A percentile compares a stretch with the other conserved stretches of the same genome.
phyloP scores from a whole-genome alignment of 2,888 invertebrate species.

The Villa cingulata region DNA sequence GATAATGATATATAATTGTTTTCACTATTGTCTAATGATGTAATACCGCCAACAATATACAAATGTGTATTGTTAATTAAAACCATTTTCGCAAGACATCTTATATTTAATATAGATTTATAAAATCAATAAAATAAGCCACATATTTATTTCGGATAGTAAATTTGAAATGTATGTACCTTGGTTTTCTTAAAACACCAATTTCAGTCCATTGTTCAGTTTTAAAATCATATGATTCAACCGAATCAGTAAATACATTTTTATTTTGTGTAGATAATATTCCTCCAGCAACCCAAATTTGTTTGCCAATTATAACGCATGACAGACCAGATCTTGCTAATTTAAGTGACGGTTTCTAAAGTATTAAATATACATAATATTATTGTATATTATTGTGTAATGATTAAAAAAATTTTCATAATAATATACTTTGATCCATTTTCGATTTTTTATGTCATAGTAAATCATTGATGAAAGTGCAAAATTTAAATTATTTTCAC shows the following conservation, averaged over 20 bases:
- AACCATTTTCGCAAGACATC: constrained; percentile 40
- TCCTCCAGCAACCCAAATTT: constrained; percentile 62
- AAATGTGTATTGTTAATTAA: constrained; percentile 43
- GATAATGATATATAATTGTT: constrained; percentile 18
- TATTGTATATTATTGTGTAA: neutral
- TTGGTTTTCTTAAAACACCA: constrained; percentile 7
- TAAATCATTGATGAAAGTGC: constrained; percentile 20
- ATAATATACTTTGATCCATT: constrained; percentile 23
- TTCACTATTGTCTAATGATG: constrained; percentile 21
- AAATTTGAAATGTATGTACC: neutral
- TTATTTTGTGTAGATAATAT: constrained; percentile 43
- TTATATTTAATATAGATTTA: constrained; percentile 7
- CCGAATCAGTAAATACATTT: constrained; percentile 38
- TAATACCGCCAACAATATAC: constrained; percentile 53
- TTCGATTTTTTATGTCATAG: constrained; percentile 17
- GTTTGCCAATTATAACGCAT: constrained; percentile 6
- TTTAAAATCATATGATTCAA: constrained; percentile 50
- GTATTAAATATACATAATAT: neutral
- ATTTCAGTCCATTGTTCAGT: constrained; percentile 35
- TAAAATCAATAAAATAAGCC: too few relatives aligned
- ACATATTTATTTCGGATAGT: too few relatives aligned
- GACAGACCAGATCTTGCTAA: constrained; percentile 22
- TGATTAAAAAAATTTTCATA: neutral
- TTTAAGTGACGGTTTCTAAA: constrained; percentile 20
- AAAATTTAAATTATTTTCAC: constrained; percentile 44